Conservation (phyloP, 2,797 vertebrate genomes). For the Neostethus bicornis region DNA sequence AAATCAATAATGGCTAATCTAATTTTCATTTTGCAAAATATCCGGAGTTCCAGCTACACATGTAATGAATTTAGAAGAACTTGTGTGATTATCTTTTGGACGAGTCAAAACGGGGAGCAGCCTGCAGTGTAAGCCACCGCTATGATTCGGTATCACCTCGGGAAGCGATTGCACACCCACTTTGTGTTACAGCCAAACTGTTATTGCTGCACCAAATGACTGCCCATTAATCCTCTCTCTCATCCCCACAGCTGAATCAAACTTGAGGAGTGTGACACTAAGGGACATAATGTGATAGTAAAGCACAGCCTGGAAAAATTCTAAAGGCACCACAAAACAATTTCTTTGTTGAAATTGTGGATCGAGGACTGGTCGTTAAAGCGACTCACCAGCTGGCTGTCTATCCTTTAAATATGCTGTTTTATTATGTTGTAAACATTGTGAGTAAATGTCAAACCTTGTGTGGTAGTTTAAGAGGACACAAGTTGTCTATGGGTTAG, state of each 20-base stretch:
- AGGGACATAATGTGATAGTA: constrained; percentile 35
- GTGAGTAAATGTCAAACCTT: background rate
- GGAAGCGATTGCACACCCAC: constrained; percentile 34
- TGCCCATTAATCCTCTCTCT: constrained; percentile 53
- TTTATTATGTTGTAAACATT: background rate
- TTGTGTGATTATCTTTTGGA: constrained; percentile 6
- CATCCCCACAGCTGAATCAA: constrained; percentile 41
- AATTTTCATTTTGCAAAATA: constrained; percentile 12
- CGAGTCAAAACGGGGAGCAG: constrained; percentile 21
- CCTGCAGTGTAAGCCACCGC: constrained; percentile 35
- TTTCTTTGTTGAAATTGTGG: background rate
- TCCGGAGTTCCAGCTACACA: background rate
- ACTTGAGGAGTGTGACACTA: constrained; percentile 29
- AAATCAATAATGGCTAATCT: constrained; percentile 25
- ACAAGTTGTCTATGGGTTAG: background rate
- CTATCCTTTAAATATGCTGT: background rate
- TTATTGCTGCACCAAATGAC: constrained; percentile 55
- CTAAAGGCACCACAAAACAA: constrained; percentile 3
- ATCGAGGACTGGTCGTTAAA: background rate
- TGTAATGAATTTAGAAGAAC: constrained; percentile 8
- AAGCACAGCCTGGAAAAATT: constrained; percentile 22
- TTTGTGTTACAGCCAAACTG: constrained; percentile 58
- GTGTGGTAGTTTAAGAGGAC: background rate
- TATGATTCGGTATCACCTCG: constrained; percentile 43
- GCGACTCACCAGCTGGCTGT: background rate